Base-by-base conservation (phyloP, 2,113 vertebrate species). In the Caranx ignobilis region DNA sequence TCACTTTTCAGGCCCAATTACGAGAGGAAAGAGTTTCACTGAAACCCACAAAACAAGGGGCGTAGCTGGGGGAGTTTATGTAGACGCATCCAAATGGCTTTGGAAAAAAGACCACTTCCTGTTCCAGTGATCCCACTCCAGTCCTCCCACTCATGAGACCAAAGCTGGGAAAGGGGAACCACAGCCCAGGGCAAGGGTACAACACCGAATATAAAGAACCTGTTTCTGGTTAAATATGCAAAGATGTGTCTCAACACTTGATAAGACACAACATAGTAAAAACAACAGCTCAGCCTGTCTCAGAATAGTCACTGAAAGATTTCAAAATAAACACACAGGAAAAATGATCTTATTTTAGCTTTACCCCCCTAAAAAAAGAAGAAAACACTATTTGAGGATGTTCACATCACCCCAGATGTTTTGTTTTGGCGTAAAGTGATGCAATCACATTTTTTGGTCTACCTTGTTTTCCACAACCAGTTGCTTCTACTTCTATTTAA, bases 51-150 rank as follows among this genome's bases (percentile, higher is more conserved):
- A 62, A 55, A 69, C n/a, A 47, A 64, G 6, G 16, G 32, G 2
- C 43, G 63, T 10, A 5, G 31, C 11, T 6, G n/a, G 60, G n/a
- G 34, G 5, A 11, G 32, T 69, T 76, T 68, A 68, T 56, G 60
- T 16, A 59, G 50, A 63, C 26, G 37, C 79, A 71, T 68, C 84
- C 76, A 32, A 52, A 69, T 60, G 70, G 74, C 62, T 80, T 80
- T 82, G 50, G 34, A 79, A 82, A 78, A 82, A 70, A 71, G 60
- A 61, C 64, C 81, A 79, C 62, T 91, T 90, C 86, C 83, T 83
- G 56, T 83, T 80, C 31, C 65, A 71, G 62, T 77, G 70, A 76
- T 79, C 55, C 68, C 67, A n/a, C 47, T n/a, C 66, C 56, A 64
- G 3, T 47, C 18, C 66, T 37, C 66, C 67, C 43, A 66, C 83